Conservation (phyloP, 2,797 vertebrate genomes). For the Microcaecilia unicolor region DNA sequence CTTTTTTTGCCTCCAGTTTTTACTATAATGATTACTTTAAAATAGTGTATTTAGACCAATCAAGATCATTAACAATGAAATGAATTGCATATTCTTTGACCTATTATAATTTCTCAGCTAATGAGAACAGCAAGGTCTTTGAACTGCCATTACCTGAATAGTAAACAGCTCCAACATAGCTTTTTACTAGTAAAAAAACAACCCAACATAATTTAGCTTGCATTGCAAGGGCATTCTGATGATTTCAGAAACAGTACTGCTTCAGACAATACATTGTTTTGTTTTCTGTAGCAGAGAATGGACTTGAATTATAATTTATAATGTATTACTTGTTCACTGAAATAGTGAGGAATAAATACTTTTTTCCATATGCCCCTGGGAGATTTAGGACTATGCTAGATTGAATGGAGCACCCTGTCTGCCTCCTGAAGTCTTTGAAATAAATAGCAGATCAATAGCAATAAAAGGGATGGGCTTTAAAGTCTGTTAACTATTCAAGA, state of each 20-base stretch:
- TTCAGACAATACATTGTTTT: conserved; percentile 35
- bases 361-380: conserved; percentile 23
- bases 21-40: too few relatives aligned
- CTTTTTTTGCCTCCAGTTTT: too few relatives aligned
- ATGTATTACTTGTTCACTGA: conserved; percentile 31
- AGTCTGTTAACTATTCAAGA: neutral
- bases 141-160: too few relatives aligned
- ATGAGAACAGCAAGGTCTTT: too few relatives aligned
- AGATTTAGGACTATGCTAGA: conserved; percentile 22
- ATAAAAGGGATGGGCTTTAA: conserved; percentile 8
- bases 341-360: too few relatives aligned
- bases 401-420: conserved; percentile 21
- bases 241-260: conserved; percentile 26
- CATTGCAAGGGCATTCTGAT: conserved; percentile 40
- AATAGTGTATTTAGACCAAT: too few relatives aligned
- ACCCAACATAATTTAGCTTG: conserved; percentile 31
- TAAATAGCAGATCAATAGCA: conserved; percentile 5
- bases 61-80: too few relatives aligned
- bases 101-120: too few relatives aligned
- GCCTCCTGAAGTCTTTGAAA: neutral
- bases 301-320: conserved; percentile 36
- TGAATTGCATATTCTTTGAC: too few relatives aligned
- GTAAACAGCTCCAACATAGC: too few relatives aligned
- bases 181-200: too few relatives aligned
- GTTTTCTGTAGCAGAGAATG: conserved; percentile 22